Conservation (phyloP, 1,140 invertebrate species). For the Parasteatoda tepidariorum region DNA sequence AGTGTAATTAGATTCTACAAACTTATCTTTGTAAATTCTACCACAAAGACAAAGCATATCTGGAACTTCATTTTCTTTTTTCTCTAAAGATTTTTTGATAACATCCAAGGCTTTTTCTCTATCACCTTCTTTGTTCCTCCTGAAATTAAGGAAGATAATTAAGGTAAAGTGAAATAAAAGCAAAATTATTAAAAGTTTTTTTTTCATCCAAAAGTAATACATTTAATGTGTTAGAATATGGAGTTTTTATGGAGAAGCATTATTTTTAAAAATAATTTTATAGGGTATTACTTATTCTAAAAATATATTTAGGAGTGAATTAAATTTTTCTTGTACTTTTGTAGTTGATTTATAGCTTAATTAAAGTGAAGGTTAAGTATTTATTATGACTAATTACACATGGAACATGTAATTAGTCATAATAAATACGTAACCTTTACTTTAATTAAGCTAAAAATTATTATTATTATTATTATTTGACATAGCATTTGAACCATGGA, state of each 20-base stretch:
- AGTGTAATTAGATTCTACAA: constrained; percentile 93
- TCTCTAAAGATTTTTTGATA: constrained; percentile 89
- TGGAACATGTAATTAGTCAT: too few species aligned
- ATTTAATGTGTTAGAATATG: background rate
- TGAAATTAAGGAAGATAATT: constrained; percentile 65
- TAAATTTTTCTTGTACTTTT: too few species aligned
- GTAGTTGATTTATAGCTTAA: too few species aligned
- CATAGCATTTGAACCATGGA: too few species aligned
- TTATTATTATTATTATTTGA: too few species aligned
- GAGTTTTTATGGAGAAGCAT: too few species aligned
- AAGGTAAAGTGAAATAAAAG: background rate
- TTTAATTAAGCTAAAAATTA: too few species aligned
- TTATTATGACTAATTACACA: too few species aligned
- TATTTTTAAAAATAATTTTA: background rate
- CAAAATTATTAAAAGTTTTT: background rate
- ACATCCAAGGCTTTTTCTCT: constrained; percentile 92
- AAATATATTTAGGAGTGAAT: too few species aligned
- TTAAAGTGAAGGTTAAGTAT: too few species aligned
- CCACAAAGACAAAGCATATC: constrained; percentile 99
- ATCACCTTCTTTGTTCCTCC: constrained; percentile 93
- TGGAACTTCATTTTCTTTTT: constrained; percentile 90
- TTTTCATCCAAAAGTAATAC: background rate
- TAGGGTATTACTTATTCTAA: too few species aligned
- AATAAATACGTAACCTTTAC: too few species aligned
- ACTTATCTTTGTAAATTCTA: constrained; percentile 98